Evolutionary conservation across 2,888 invertebrate species (phyloP).

Genomic region (Hyppa rectilinea): DNA sequence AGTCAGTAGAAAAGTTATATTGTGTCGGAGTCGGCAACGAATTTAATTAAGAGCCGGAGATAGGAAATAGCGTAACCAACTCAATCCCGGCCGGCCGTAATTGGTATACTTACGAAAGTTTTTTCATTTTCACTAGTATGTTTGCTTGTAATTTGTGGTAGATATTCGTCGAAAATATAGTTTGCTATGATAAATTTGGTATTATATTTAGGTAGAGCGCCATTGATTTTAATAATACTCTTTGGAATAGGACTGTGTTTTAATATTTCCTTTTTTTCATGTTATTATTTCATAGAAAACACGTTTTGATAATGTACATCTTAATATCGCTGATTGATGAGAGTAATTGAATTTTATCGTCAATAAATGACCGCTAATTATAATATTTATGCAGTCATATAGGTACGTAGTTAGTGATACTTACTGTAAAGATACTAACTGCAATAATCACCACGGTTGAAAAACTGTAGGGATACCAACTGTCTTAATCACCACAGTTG

Average conservation of each 20-base stretch:
- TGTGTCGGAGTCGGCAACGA: slow-evolving; percentile 52
- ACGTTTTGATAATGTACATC: background rate
- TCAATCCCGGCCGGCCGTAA: slow-evolving; percentile 52
- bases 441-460: background rate
- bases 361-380: background rate
- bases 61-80: slow-evolving; percentile 58
- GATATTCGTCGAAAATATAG: slow-evolving; percentile 13
- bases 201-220: background rate
- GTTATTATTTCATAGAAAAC: background rate
- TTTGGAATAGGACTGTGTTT: background rate
- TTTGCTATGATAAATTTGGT: slow-evolving; percentile 24
- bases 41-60: slow-evolving; percentile 63
- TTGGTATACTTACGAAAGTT: slow-evolving; percentile 50
- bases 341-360: background rate
- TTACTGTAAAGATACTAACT: no score
- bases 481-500: background rate
- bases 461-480: no score
- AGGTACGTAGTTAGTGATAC: background rate
- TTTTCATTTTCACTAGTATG: slow-evolving; percentile 43
- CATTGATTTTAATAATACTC: background rate
- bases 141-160: slow-evolving; percentile 39
- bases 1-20: slow-evolving; percentile 63
- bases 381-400: no score
- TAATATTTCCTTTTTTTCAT: background rate
- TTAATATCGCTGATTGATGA: background rate